Evolutionary conservation across 1,140 invertebrate genomes (phyloP).

Genomic region (Dufourea novaeangliae): DNA sequence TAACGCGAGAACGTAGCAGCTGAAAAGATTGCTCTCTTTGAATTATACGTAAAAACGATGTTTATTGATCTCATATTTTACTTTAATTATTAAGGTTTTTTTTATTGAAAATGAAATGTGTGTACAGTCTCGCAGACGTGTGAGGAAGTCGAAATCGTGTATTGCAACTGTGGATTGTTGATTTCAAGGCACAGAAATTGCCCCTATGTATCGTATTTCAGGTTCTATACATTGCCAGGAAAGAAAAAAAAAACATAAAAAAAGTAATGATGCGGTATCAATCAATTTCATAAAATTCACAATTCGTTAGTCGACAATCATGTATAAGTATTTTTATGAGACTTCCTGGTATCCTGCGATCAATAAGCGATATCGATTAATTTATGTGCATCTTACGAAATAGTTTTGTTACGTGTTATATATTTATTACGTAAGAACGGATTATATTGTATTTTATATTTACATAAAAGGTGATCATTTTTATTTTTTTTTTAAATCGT

Average conservation of each 20-base stretch:
- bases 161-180: conserved; percentile 30
- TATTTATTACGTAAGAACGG: conserved; percentile 70
- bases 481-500: conserved; percentile 31
- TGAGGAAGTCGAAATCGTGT: conserved; percentile 34
- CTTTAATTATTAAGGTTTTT: conserved; percentile 50
- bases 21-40: conserved; percentile 22
- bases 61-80: conserved; percentile 60
- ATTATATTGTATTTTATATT: conserved; percentile 61
- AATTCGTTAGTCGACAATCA: conserved; percentile 28
- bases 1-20: conserved; percentile 13
- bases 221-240: conserved; percentile 25
- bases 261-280: background rate
- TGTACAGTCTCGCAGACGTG: conserved; percentile 44
- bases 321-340: conserved; percentile 45
- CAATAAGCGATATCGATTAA: conserved; percentile 53
- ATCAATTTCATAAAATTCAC: conserved; percentile 39
- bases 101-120: conserved; percentile 41
- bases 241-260: conserved; percentile 18
- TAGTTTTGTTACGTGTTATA: conserved; percentile 66
- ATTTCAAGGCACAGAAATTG: conserved; percentile 25
- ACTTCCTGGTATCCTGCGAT: conserved; percentile 50
- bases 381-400: conserved; percentile 58
- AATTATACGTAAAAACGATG: conserved; percentile 50
- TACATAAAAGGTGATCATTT: conserved; percentile 36
- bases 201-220: conserved; percentile 20